phyloP scores from a whole-genome alignment of 2,797 vertebrate species.

The Microchirus variegatus region DNA sequence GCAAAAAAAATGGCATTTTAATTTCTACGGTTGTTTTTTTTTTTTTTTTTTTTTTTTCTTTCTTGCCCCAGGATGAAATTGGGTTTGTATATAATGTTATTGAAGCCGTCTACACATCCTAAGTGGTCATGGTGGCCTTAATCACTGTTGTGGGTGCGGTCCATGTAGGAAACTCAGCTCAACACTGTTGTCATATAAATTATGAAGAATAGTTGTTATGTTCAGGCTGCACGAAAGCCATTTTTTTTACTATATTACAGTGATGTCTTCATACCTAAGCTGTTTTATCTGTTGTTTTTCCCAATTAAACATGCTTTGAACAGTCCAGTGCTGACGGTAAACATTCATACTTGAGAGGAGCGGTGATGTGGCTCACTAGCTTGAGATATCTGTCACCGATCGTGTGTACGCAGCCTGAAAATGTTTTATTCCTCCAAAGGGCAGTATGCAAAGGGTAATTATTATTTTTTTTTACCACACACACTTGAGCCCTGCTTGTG shows the following conservation, averaged over 20 bases:
- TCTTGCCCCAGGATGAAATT: slow-evolving; percentile 78
- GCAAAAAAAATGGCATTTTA: slow-evolving; percentile 69
- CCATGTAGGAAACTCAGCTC: not conserved
- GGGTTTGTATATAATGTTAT: slow-evolving; percentile 90
- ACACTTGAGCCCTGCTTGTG: slow-evolving; percentile 89
- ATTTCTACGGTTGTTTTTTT: slow-evolving; percentile 81
- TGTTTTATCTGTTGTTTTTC: slow-evolving; percentile 9
- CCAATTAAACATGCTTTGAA: slow-evolving; percentile 12
- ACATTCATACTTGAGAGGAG: not conserved
- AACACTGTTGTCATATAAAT: slow-evolving; percentile 17
- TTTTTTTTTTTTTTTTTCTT: slow-evolving; percentile 72
- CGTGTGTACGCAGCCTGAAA: slow-evolving; percentile 79
- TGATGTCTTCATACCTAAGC: slow-evolving; percentile 2
- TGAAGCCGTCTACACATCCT: slow-evolving; percentile 48
- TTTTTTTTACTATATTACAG: slow-evolving; percentile 15
- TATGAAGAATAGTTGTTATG: slow-evolving; percentile 11
- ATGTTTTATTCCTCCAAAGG: slow-evolving; percentile 91
- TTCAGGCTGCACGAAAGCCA: slow-evolving; percentile 16
- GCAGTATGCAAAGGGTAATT: slow-evolving; percentile 86
- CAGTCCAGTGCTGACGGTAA: slow-evolving; percentile 6
- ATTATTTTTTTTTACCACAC: slow-evolving; percentile 84
- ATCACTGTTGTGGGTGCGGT: not conserved
- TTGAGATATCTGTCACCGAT: slow-evolving; percentile 24
- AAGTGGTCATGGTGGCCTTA: slow-evolving; percentile 26
- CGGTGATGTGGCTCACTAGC: not conserved